Conservation (phyloP, 2,888 invertebrate species). For the Bruchidius siliquastri region DNA sequence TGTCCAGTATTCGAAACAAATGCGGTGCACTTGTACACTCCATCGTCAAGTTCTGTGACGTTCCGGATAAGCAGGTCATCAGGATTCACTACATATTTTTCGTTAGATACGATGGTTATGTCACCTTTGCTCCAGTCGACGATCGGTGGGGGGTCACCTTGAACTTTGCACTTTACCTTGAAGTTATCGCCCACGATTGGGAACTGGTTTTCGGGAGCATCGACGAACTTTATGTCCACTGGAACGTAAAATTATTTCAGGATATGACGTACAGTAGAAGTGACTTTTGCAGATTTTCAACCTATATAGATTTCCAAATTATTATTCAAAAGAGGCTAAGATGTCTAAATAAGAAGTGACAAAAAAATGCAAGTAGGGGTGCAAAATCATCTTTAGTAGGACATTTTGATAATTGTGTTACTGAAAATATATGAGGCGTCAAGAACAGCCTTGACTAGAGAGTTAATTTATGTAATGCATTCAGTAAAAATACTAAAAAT, state of each 20-base stretch:
- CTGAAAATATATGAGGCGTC: no score
- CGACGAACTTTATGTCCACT: conserved; percentile 81
- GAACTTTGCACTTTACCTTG: conserved; percentile 77
- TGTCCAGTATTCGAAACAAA: conserved; percentile 78
- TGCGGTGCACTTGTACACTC: conserved; percentile 82
- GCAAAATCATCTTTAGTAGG: no score
- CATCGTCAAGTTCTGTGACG: conserved; percentile 78
- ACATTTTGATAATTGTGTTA: no score
- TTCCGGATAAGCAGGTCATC: conserved; percentile 74
- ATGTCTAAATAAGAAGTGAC: no score
- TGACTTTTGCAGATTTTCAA: background rate
- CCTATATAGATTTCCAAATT: no score
- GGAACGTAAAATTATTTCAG: conserved; percentile 29
- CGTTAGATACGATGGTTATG: conserved; percentile 59
- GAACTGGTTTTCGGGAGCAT: conserved; percentile 79
- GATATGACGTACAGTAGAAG: background rate
- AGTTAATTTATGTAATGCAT: no score
- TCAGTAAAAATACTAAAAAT: no score
- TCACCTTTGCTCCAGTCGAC: conserved; percentile 83
- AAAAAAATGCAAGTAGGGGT: no score
- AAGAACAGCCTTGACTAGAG: no score
- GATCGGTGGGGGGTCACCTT: conserved; percentile 78
- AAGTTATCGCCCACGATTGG: conserved; percentile 73
- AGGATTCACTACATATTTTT: conserved; percentile 68
- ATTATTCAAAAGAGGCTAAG: background rate